Percentiles rank a stretch among this genome's conserved stretches.
These are phyloP conservation scores for Scaptodrosophila latifasciaeformis DNA, from an alignment of 2,888 invertebrate genomes.

Conservation along the genomic window DNA sequence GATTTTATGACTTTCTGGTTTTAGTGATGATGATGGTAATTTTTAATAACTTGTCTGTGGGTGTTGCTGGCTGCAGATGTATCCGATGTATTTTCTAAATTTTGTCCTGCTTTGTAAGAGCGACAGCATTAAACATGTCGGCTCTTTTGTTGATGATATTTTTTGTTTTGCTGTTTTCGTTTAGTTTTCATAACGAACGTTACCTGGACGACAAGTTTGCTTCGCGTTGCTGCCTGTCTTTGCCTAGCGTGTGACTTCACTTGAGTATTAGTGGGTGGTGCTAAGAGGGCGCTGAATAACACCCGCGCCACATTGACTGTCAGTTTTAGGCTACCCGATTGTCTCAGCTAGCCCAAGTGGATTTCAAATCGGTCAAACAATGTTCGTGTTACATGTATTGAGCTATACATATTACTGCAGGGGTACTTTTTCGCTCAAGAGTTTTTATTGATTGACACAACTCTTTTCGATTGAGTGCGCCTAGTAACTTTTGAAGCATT, in stretches of 20 bases:
- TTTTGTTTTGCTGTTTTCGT: constrained; percentile 51
- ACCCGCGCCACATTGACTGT: not conserved
- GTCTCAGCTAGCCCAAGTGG: too few relatives aligned
- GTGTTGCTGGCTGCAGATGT: constrained; percentile 12
- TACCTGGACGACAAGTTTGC: constrained; percentile 51
- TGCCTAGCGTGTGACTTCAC: constrained; percentile 41
- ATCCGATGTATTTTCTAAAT: not conserved
- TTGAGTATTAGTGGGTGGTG: constrained; percentile 21
- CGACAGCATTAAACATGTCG: constrained; percentile 23
- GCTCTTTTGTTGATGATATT: constrained; percentile 24
- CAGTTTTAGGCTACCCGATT: too few relatives aligned
- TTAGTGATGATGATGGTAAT: constrained; percentile 26
- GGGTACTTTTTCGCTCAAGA: constrained; percentile 37
- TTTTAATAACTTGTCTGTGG: constrained; percentile 7
- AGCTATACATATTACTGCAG: constrained; percentile 56
- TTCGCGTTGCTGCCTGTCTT: constrained; percentile 13
- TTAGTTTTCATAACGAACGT: constrained; percentile 67
- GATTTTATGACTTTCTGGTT: too few relatives aligned
- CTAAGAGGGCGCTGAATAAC: constrained; percentile 20
- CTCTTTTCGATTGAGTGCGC: constrained; percentile 37
- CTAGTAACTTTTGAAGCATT: too few relatives aligned
- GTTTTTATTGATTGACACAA: constrained; percentile 53
- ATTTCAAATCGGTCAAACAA: constrained; percentile 51
- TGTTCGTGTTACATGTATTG: constrained; percentile 49
- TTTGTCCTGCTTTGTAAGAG: not conserved